Evolutionary conservation across 2,888 invertebrate species (phyloP).

Genomic region (Caenorhabditis japonica): DNA sequence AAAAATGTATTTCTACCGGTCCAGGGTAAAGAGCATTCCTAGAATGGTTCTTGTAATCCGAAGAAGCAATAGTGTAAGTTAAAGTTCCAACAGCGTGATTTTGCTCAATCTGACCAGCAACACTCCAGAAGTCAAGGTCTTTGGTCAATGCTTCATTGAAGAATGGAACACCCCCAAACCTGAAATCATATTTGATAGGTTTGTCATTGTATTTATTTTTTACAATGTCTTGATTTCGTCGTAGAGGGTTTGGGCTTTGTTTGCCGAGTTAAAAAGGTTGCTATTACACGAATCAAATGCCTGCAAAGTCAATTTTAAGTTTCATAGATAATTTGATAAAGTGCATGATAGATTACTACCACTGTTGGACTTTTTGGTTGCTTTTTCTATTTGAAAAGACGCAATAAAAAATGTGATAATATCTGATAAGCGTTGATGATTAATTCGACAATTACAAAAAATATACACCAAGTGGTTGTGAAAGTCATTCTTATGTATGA

Average conservation of each 20-base stretch:
- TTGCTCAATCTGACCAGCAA: conserved; percentile 57
- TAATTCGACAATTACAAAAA: neutral
- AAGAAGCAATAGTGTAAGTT: conserved; percentile 61
- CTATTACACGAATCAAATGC: conserved; percentile 55
- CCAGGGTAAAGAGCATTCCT: conserved; percentile 66
- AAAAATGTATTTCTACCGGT: conserved; percentile 61
- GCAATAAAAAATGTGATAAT: too few relatives aligned
- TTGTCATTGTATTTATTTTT: neutral
- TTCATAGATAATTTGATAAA: neutral
- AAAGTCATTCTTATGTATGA: conserved; percentile 2
- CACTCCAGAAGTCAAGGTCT: conserved; percentile 39
- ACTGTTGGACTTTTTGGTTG: too few relatives aligned
- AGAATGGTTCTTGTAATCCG: conserved; percentile 65
- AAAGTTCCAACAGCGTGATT: conserved; percentile 64
- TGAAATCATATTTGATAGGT: neutral
- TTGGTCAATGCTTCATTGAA: conserved; percentile 37
- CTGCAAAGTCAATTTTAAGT: conserved; percentile 18
- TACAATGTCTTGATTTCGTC: conserved; percentile 36
- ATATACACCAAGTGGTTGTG: neutral
- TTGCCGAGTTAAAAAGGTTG: conserved; percentile 17
- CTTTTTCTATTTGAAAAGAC: neutral
- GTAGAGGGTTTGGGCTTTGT: conserved; percentile 26
- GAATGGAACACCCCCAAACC: conserved; percentile 62
- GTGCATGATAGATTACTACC: too few relatives aligned
- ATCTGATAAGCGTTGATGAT: neutral